Base-by-base conservation (phyloP, 2,113 vertebrate genomes). In the Entelurus aequoreus region DNA sequence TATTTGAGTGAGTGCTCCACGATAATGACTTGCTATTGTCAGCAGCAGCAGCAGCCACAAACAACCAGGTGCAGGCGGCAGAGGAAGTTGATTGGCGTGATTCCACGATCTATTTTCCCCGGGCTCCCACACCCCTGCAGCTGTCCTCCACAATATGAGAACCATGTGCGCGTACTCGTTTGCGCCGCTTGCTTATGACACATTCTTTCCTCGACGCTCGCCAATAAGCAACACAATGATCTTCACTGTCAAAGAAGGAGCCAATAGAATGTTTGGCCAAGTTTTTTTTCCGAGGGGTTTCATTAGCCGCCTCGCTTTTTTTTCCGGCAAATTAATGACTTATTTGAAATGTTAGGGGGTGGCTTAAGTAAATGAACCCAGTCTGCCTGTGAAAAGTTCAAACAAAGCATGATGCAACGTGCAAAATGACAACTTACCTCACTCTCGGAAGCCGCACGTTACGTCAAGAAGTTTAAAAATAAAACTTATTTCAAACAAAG, bases 401-500 rank as follows among this genome's bases (percentile, higher is more conserved):
- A 89, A 90, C 63, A 63, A 85, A 82, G 74, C 84, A 74, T 64
- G 69, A 75, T 72, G 63, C 66, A 82, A 78, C 84, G 83, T 75
- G 75, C n/a, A n/a, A n/a, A n/a, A n/a, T n/a, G n/a, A n/a, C n/a
- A n/a, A n/a, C 80, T 72, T 51, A 65, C 77, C 75, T 48, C n/a
- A 66, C 78, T 57, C 81, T 82, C 69, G 83, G 78, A 83, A 78
- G 84, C 80, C 65, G 67, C 83, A 77, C 75, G 83, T 84, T 75
- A 87, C 78, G 76, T 83, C 76, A 75, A 84, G 79, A 78, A 73
- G 71, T 80, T n/a, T n/a, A 91, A 90, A 87, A 87, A 81, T 80
- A 84, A 80, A 89, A 88, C 85, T 77, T 80, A 76, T 72, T 74
- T 86, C 83, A 85, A 87, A 84, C 83, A 80, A 89, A 86, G 79